Evolutionary conservation across 2,888 invertebrate genomes (phyloP), one percentile per base, ranked within the genome.

Genomic region (Zaprionus lineosus): DNA sequence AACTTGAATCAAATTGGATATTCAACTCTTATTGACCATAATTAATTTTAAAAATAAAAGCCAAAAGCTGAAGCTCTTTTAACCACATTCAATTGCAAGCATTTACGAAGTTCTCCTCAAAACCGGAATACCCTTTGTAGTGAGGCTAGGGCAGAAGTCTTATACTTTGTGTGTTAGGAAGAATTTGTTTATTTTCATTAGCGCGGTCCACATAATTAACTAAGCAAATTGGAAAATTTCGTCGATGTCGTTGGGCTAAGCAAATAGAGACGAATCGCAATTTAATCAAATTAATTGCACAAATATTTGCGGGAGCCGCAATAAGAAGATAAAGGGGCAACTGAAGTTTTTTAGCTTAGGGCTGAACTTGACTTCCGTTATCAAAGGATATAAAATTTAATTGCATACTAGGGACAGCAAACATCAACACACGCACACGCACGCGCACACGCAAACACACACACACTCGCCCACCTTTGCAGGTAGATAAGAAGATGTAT

Each of bases 181-280:
- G 29, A 47, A 15, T 26, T 53, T 64, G 56, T 58, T 71, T 60
- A 44, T 48, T 62, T 65, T 81, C 44, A 81, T 81, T 81, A 81
- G 65, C 84, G 61, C 19, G 40, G 19, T 31, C 18, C 50, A 51
- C 51, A 61, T 81, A 81, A 81, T 73, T 53, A 64, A 55, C 47
- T 81, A 66, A 67, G 41, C 58, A 84, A 81, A 81, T 81, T 75
- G 77, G 70, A 81, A 70, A 77, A 73, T 70, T 73, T 74, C 58
- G 48, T 15, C 9, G 33, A 19, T 18, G 40, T 15, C 37, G 37
- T 19, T 36, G 24, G 18, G 31, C 31, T 36, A 16, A 8, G 67
- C 28, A 47, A 51, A 51, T 55, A 60, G 47, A 51, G 6, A 24
- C 8, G 16, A 29, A 15, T 36, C 28, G 26, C 44, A 46, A 51